Conservation (phyloP, 92 coral and sea anemone genomes). For the Pocillopora meandrina region DNA sequence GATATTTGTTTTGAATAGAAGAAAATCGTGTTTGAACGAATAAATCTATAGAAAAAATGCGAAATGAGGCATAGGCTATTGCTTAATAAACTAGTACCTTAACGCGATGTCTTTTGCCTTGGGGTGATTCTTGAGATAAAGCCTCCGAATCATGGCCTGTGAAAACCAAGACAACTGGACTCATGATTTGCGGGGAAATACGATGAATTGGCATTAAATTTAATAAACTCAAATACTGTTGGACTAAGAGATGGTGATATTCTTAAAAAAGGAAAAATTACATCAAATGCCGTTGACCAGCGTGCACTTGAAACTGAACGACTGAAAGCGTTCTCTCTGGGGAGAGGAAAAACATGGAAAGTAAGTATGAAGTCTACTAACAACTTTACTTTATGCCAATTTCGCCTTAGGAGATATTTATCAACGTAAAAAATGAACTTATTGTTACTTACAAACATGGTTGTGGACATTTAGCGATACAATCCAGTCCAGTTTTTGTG, state of each 20-base stretch:
- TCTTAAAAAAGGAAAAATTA: not conserved
- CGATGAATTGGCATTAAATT: too few relatives aligned
- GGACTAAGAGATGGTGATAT: not conserved
- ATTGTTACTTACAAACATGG: conserved; percentile 57
- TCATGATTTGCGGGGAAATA: not conserved
- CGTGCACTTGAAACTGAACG: conserved; percentile 38
- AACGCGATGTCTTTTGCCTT: not conserved
- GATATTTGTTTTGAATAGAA: too few relatives aligned
- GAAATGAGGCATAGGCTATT: too few relatives aligned
- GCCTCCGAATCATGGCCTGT: conserved; percentile 6
- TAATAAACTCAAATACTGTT: too few relatives aligned
- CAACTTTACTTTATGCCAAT: not conserved
- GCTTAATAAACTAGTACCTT: not conserved
- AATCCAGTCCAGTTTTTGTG: conserved; percentile 28
- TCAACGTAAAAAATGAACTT: too few relatives aligned
- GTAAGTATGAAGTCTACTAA: not conserved
- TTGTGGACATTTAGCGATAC: conserved; percentile 55
- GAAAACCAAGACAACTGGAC: not conserved
- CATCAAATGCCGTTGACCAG: conserved; percentile 38
- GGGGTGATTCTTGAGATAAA: not conserved
- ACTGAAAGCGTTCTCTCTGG: conserved; percentile 36
- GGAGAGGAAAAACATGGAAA: not conserved
- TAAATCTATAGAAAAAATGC: too few relatives aligned
- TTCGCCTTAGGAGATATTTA: not conserved
- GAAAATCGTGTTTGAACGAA: too few relatives aligned